Evolutionary conservation across 2,113 vertebrate species (phyloP).

Genomic region (Prionailurus viverrinus): DNA sequence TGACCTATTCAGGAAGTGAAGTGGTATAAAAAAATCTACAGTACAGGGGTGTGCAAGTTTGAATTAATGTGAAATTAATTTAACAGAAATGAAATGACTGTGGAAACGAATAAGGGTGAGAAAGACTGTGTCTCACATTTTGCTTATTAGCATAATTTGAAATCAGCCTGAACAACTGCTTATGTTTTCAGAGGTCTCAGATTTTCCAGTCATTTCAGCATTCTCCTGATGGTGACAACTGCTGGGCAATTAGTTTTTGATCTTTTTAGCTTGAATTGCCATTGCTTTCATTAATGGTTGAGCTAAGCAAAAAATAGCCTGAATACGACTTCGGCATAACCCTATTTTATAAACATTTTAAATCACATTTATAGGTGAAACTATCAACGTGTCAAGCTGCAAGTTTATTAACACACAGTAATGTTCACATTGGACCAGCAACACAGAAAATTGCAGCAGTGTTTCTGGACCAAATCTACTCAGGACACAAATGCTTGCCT

Average conservation of each 20-base stretch:
- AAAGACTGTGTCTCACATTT: neutral
- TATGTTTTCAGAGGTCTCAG: conserved; percentile 3
- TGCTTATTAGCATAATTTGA: conserved; percentile 5
- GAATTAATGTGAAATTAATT: neutral
- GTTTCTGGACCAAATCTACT: conserved; percentile 46
- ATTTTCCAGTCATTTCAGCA: neutral
- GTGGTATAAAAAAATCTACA: neutral
- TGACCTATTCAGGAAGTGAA: conserved; percentile 37
- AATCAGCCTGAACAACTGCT: neutral
- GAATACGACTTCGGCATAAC: conserved; percentile 1
- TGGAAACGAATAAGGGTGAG: neutral
- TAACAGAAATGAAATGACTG: neutral
- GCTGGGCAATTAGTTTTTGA: neutral
- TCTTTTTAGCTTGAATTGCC: conserved; percentile 16
- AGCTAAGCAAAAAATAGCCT: conserved; percentile 15
- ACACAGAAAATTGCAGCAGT: conserved; percentile 32
- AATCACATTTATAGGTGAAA: conserved; percentile 45
- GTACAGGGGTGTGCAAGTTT: neutral
- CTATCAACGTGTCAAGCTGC: neutral
- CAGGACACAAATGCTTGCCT: conserved; percentile 15
- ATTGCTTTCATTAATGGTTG: conserved; percentile 46
- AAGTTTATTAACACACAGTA: conserved; percentile 57
- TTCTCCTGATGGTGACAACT: neutral
- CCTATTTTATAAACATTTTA: conserved; percentile 54
- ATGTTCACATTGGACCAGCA: neutral